phyloP scores from a whole-genome alignment of 2,888 invertebrate genomes.

The Deroplatys truncata region DNA sequence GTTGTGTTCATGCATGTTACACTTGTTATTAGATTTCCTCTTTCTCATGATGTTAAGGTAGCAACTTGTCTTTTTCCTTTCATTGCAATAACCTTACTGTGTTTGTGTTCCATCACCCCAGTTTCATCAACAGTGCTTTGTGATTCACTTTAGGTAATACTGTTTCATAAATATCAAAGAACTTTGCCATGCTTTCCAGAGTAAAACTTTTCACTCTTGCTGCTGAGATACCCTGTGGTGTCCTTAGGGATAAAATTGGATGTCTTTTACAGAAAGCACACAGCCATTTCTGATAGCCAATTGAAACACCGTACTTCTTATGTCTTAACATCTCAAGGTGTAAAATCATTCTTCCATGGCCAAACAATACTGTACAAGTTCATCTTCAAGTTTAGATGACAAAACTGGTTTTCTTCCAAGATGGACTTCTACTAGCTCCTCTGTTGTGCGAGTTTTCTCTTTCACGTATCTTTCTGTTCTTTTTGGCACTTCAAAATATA shows the following conservation, averaged over 20 bases:
- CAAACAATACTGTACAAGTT: background rate
- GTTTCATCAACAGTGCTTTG: constrained; percentile 36
- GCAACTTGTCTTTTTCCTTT: constrained; percentile 39
- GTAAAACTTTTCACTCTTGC: background rate
- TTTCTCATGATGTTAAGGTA: constrained; percentile 38
- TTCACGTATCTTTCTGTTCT: too few relatives aligned
- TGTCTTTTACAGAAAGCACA: background rate
- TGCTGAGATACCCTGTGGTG: background rate
- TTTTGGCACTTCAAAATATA: too few relatives aligned
- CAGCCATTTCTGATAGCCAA: background rate
- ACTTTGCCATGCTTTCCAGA: background rate
- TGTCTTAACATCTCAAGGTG: background rate
- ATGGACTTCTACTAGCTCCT: too few relatives aligned
- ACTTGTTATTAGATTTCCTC: too few relatives aligned
- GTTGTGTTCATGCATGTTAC: constrained; percentile 37
- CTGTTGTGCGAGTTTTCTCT: too few relatives aligned
- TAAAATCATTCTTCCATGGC: background rate
- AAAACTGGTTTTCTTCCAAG: too few relatives aligned
- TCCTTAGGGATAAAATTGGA: too few relatives aligned
- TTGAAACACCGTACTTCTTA: too few relatives aligned
- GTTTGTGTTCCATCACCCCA: constrained; percentile 35
- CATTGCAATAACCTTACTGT: constrained; percentile 34
- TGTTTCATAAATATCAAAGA: too few relatives aligned
- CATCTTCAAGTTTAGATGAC: background rate
- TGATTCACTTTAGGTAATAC: background rate